Evolutionary conservation across 2,797 vertebrate species (phyloP).

Genomic region (Urophycis tenuis): DNA sequence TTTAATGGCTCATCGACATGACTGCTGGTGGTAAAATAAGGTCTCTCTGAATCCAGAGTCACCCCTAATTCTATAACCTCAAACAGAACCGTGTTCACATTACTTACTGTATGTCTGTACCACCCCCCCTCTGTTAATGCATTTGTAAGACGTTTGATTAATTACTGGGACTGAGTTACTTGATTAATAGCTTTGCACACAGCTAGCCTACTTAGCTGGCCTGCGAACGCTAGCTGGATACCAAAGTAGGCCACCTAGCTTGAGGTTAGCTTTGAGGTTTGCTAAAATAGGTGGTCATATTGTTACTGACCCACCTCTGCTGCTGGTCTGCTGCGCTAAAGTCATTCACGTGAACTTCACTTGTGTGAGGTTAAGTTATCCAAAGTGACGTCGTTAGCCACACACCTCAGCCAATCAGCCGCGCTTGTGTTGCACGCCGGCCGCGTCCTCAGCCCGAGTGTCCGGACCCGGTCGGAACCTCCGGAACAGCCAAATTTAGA

Average conservation of each 20-base stretch:
- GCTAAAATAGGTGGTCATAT: not conserved
- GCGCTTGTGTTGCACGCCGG: too few relatives aligned
- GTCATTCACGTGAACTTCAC: too few relatives aligned
- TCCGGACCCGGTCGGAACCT: not conserved
- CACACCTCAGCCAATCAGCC: too few relatives aligned
- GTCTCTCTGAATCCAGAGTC: not conserved
- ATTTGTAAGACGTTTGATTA: not conserved
- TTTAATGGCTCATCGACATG: not conserved
- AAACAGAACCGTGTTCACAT: not conserved
- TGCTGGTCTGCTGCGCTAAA: too few relatives aligned
- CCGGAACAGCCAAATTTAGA: constrained; percentile 17
- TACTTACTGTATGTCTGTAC: not conserved
- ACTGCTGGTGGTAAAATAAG: not conserved
- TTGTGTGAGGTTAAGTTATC: too few relatives aligned
- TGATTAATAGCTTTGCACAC: not conserved
- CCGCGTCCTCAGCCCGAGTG: not conserved
- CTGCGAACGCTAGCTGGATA: not conserved
- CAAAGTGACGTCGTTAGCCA: too few relatives aligned
- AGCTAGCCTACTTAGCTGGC: constrained; percentile 4
- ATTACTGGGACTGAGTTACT: not conserved
- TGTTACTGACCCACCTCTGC: not conserved
- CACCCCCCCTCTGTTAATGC: not conserved
- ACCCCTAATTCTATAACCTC: not conserved
- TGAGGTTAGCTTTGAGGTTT: not conserved
- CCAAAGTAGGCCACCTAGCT: not conserved